These are phyloP conservation scores for Uria aalge DNA, from an alignment of 2,113 vertebrate genomes.

Conservation along the genomic window DNA sequence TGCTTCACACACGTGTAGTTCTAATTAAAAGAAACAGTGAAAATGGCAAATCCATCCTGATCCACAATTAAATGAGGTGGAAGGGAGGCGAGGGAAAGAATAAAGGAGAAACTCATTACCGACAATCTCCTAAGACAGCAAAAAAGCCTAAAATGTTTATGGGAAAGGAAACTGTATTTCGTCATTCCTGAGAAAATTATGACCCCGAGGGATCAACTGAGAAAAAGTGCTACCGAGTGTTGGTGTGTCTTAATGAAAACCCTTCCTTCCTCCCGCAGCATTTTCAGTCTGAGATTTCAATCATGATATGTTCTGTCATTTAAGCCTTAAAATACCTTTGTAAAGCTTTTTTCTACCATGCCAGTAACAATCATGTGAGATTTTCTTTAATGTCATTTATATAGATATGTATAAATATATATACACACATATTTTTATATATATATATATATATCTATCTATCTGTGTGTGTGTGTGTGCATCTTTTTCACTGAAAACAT, in stretches of 20 bases:
- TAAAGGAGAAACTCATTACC: not conserved
- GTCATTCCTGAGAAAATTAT: conserved; percentile 2
- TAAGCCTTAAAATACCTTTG: conserved; percentile 5
- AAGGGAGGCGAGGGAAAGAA: not conserved
- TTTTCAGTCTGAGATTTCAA: conserved; percentile 1
- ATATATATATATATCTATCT: no score
- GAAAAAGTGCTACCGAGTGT: not conserved
- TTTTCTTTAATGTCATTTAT: not conserved
- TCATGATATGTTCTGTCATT: not conserved
- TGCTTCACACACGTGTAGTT: not conserved
- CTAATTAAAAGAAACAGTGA: not conserved
- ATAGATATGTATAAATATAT: rapidly evolving
- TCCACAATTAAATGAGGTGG: not conserved
- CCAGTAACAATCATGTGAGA: not conserved
- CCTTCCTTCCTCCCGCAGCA: not conserved
- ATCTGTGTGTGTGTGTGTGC: no score
- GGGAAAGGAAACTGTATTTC: conserved; percentile 1
- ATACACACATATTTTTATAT: not conserved
- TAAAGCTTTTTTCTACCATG: not conserved
- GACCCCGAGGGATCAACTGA: not conserved
- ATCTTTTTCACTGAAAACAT: not conserved
- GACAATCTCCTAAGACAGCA: not conserved
- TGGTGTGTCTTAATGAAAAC: not conserved
- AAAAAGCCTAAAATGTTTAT: not conserved
- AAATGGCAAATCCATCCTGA: not conserved